These are phyloP conservation scores for Abrostola triplasia DNA, from an alignment of 2,888 invertebrate genomes.

Conservation along the genomic window DNA sequence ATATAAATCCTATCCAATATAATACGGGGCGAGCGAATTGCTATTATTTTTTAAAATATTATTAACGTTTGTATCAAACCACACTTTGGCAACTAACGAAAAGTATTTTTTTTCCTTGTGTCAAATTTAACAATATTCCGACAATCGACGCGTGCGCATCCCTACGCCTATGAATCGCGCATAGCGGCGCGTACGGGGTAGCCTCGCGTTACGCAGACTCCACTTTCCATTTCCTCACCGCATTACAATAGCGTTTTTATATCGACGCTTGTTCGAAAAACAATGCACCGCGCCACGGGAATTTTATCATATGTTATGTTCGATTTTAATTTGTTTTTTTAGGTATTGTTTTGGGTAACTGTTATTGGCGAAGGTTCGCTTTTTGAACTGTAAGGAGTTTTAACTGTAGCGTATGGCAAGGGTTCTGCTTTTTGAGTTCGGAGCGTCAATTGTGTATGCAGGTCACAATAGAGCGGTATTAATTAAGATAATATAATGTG, in stretches of 20 bases:
- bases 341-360: conserved; percentile 20
- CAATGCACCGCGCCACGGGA: conserved; percentile 60
- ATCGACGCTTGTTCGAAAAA: conserved; percentile 63
- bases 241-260: conserved; percentile 75
- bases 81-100: no score
- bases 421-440: no score
- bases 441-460: no score
- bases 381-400: neutral
- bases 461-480: no score
- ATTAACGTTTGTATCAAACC: no score
- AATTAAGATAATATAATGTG: no score
- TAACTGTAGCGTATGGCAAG: no score
- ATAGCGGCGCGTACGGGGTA: conserved; percentile 79
- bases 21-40: no score
- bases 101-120: neutral
- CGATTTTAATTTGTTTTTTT: conserved; percentile 26
- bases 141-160: conserved; percentile 45
- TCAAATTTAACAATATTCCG: neutral
- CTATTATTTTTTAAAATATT: no score
- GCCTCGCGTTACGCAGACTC: conserved; percentile 83
- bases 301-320: conserved; percentile 57
- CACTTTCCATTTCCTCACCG: conserved; percentile 83
- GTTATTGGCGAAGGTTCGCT: neutral
- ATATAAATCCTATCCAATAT: no score
- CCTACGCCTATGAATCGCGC: conserved; percentile 74